Percentiles rank a stretch among this genome's conserved stretches.
Conservation (phyloP, 2,888 invertebrate genomes). For the Platycheirus rosarum region DNA sequence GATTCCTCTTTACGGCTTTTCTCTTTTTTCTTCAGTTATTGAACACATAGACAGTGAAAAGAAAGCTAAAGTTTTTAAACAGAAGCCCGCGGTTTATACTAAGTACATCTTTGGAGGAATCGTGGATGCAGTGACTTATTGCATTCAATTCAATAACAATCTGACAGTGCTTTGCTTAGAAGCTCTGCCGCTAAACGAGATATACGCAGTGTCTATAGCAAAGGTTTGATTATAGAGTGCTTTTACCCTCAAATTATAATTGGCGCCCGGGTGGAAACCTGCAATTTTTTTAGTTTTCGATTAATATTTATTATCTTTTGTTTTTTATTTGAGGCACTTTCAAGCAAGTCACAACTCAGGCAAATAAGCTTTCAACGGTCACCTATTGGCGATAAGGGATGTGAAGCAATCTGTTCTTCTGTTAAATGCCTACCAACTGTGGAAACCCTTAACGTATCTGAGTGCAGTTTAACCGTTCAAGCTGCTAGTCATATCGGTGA, state of each 20-base stretch:
- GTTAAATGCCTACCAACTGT: constrained; percentile 87
- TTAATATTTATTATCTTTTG: neutral
- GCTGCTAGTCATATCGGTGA: constrained; percentile 87
- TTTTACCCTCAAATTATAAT: no score
- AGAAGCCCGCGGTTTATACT: constrained; percentile 87
- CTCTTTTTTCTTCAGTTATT: constrained; percentile 75
- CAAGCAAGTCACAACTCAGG: constrained; percentile 85
- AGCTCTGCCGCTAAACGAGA: constrained; percentile 87
- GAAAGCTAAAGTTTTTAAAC: constrained; percentile 86
- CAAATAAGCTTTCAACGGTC: constrained; percentile 88
- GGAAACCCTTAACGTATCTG: constrained; percentile 87
- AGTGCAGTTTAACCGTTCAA: constrained; percentile 86
- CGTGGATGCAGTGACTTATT: constrained; percentile 86
- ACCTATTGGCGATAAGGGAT: constrained; percentile 88
- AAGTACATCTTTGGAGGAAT: constrained; percentile 88
- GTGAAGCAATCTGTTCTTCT: constrained; percentile 87
- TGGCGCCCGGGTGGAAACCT: neutral
- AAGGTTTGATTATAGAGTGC: constrained; percentile 83
- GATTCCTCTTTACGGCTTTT: constrained; percentile 2
- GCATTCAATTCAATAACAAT: constrained; percentile 86
- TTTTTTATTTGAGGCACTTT: constrained; percentile 83
- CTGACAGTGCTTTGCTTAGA: constrained; percentile 87
- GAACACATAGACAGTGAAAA: constrained; percentile 84
- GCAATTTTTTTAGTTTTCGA: neutral
- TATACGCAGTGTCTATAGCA: constrained; percentile 86